Evolutionary conservation across 2,113 vertebrate genomes (phyloP), one percentile per base, ranked within the genome.

Genomic region (Gymnocephalus cernua): DNA sequence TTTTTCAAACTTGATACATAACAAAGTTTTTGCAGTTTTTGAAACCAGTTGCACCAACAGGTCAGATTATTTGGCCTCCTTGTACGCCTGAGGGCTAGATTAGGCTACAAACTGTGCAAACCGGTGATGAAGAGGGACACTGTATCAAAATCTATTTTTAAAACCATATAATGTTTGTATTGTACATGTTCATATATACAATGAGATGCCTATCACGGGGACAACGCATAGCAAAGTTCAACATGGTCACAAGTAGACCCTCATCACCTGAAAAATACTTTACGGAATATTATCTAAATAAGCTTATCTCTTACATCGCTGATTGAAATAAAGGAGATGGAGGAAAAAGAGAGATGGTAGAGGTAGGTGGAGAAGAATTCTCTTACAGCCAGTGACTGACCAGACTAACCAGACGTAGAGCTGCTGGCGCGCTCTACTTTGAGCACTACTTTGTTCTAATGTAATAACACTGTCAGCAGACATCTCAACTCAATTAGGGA

Each of bases 391-490:
- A 56, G 71, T 3, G 44, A 41, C 67, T 61, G 61, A n/a, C n/a
- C n/a, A n/a, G 57, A 65, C 70, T 44, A 44, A 59, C 23, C 51
- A 35, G 71, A 10, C 2, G 3, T 8, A 48, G 54, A 83, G 74
- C 56, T 72, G 54, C 80, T 68, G 70, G 21, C 64, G 10, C 0
- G 10, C 74, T 86, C 69, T 65, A 59, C 87, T 82, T 88, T 79
- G 77, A 90, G 83, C 41, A n/a, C 64, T 6, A 27, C 76, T 83
- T 84, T 77, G 32, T 74, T 85, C 11, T 89, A 90, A 92, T 88
- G 83, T 87, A 85, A 92, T 93, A 74, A 92, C 15, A 16, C 59
- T 50, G 77, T 92, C 89, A 91, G 91, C 91, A 88, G 91, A 80
- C 84, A 74, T 86, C 56, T 72, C 89, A 83, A 92, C 79, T 90